Conservation (phyloP, 2,113 vertebrate genomes). For the Spizaetus ornatus region DNA sequence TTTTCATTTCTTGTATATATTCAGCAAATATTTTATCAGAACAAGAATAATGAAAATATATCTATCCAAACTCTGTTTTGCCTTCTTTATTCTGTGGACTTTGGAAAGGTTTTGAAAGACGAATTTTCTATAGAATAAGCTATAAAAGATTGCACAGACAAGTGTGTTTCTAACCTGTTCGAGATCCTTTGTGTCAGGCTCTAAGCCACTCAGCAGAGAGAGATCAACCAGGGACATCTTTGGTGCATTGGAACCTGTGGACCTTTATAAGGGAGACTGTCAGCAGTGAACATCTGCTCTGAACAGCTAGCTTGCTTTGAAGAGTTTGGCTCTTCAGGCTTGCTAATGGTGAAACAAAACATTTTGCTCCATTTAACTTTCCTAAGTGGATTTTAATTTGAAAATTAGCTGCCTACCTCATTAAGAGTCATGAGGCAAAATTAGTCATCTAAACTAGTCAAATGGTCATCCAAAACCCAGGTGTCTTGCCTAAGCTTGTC, state of each 20-base stretch:
- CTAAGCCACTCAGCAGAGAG: slow-evolving; percentile 72
- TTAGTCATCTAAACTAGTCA: background rate
- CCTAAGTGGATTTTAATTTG: background rate
- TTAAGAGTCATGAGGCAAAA: background rate
- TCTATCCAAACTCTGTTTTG: background rate
- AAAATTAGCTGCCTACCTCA: background rate
- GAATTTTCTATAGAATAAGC: background rate
- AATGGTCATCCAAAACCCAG: background rate
- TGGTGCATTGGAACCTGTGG: slow-evolving; percentile 19
- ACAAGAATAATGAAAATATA: background rate
- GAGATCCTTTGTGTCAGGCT: slow-evolving; percentile 61
- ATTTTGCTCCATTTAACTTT: background rate
- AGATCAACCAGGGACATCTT: slow-evolving; percentile 76
- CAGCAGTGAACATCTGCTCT: background rate
- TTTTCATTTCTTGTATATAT: background rate
- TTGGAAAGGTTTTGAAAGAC: background rate
- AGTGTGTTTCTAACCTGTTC: slow-evolving; percentile 54
- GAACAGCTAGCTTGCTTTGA: background rate
- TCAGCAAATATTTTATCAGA: background rate
- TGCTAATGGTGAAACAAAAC: background rate
- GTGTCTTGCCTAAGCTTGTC: background rate
- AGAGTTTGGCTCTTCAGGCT: background rate
- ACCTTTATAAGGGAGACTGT: background rate
- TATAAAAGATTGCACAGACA: background rate
- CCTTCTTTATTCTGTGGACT: background rate